Conservation (phyloP, 2,113 vertebrate species). For the Hydrolagus affinis region DNA sequence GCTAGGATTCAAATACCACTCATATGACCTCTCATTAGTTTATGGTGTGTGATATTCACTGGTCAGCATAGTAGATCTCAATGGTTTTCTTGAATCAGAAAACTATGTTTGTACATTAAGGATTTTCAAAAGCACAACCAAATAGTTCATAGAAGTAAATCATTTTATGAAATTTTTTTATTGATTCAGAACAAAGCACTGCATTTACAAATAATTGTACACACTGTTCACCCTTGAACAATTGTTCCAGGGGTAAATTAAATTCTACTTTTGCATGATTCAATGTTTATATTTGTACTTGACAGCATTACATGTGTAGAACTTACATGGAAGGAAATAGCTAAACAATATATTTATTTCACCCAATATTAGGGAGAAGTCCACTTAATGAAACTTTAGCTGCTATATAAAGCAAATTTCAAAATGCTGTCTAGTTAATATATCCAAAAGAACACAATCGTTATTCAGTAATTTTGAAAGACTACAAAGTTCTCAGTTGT, state of each 20-base stretch:
- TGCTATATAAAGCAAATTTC: conserved; percentile 3
- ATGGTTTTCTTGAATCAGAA: too few species aligned
- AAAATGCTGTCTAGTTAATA: background rate
- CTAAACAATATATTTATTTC: conserved; percentile 29
- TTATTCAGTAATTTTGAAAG: conserved; percentile 28
- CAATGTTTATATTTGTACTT: conserved; percentile 26
- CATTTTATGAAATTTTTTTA: conserved; percentile 27
- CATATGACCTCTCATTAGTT: too few species aligned
- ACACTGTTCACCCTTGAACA: conserved; percentile 30
- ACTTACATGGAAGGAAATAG: conserved; percentile 25
- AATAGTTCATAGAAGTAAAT: conserved; percentile 18
- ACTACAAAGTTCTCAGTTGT: conserved; percentile 35
- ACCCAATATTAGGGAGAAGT: conserved; percentile 2
- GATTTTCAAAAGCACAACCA: background rate
- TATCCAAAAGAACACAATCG: conserved; percentile 29
- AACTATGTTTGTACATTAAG: too few species aligned
- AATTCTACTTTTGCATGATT: conserved; percentile 30
- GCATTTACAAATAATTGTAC: conserved; percentile 26
- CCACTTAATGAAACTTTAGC: conserved; percentile 20
- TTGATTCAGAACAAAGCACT: conserved; percentile 22
- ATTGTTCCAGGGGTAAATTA: conserved; percentile 20
- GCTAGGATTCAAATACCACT: too few species aligned
- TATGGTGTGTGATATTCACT: too few species aligned
- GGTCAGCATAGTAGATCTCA: too few species aligned
- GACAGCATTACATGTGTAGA: conserved; percentile 23